Evolutionary conservation across 2,888 invertebrate genomes (phyloP), one percentile per base, ranked within the genome.

Genomic region (Drosophila parthenogenetica): DNA sequence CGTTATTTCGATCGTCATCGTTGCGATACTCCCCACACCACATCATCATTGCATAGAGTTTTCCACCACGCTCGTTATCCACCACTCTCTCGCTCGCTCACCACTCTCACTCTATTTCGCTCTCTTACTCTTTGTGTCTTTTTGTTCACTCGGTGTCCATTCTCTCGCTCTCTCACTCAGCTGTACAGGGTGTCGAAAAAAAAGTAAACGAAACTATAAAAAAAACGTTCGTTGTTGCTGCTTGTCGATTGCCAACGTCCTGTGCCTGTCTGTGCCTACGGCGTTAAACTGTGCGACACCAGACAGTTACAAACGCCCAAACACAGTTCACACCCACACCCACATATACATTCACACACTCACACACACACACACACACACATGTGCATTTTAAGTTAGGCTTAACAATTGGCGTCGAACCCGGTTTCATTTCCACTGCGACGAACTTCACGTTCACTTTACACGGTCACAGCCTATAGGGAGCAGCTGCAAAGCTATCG

Each of bases 171-270:
- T 22, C 19, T 45, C 50, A 22, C 32, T 67, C 62, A 69, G 82
- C 70, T 88, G 74, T 71, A 55, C 73, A 85, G 86, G 73, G 80
- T 82, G 80, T 48, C 50, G 51, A 51, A 70, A 35, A 35, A 35
- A 35, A 35, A 54, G 19, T 35, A 39, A 45, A 46, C 7, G 13
- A 51, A 39, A 45, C 17, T 45, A 22, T n/a, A 58, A 55, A 64
- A 45, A 43, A 73, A 70, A 57, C 73, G 89, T 88, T 85, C 84
- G 89, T 85, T 85, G 85, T 89, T 89, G 89, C 89, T 85, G 85
- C 89, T 88, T 85, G 85, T 87, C 89, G 89, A 89, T 89, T 86
- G 85, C 82, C 84, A 84, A 77, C 89, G 77, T 79, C 72, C 71
- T 74, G 80, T 77, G 79, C 73, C 79, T 74, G 65, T 77, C 79